Evolutionary conservation across 2,888 invertebrate species (phyloP), one percentile per base, ranked within the genome.

Genomic region (Aleiodes leptofemur): DNA sequence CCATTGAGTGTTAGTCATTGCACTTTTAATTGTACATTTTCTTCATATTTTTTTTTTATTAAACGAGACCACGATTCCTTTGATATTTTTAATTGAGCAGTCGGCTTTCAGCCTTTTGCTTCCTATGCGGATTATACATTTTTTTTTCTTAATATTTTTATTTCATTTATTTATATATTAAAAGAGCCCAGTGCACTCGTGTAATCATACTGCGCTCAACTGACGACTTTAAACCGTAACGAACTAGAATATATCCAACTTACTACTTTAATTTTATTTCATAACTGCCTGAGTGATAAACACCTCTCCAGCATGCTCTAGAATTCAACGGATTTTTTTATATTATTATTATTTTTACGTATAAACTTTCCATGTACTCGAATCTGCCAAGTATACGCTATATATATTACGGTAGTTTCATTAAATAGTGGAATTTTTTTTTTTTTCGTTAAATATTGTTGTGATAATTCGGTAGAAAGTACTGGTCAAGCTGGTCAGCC

Each of bases 221-320:
- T 29, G 64, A 64, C 64, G 43, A 64, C 64, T 64, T 23, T 64
- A 64, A 64, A 69, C 66, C 57, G 61, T 56, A 77, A 72, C 72
- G 72, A 77, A 75, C 72, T 68, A 69, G 73, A 70, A 53, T 72
- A 53, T 72, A 66, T 70, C 72, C 9, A 29, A 74, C 74, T 75
- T 71, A 73, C 71, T 77, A 43, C 66, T 66, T 78, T 69, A 69
- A 77, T 70, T 72, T 72, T 69, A 74, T 75, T 78, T 56, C 59
- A 72, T 71, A 71, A 73, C 75, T 75, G 66, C 71, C n/a, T 53
- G 50, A 66, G 56, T 69, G 69, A 77, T 78, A 73, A 77, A 78
- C 68, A 75, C 73, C 71, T 76, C 31, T 74, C 43, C 43, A 43
- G 43, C 43, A 43, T 43, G 61, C 61, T 61, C 61, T 38, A 61